phyloP scores from a whole-genome alignment of 2,113 vertebrate species.

The Myotis davidii region DNA sequence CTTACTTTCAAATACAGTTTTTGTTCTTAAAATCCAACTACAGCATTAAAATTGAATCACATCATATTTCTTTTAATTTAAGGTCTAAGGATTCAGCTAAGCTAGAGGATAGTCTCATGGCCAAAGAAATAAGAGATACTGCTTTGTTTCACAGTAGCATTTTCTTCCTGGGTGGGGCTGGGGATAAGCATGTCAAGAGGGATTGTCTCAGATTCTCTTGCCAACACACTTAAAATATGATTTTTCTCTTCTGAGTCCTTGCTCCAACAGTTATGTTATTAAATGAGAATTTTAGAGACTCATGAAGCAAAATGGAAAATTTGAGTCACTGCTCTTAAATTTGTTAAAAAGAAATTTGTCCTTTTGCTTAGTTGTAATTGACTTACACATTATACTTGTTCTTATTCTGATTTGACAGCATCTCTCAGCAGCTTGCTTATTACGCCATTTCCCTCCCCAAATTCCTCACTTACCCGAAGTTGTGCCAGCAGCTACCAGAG shows the following conservation, averaged over 20 bases:
- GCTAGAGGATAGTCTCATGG: neutral
- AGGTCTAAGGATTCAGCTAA: neutral
- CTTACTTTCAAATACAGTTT: conserved; percentile 26
- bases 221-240: neutral
- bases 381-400: conserved; percentile 13
- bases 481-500: conserved; percentile 98
- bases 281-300: conserved; percentile 30
- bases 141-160: neutral
- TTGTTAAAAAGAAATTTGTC: conserved; percentile 38
- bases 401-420: conserved; percentile 84
- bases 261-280: neutral
- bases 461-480: conserved; percentile 97
- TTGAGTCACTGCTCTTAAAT: neutral
- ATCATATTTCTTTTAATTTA: conserved; percentile 19
- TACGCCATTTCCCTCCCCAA: conserved; percentile 96
- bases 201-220: neutral
- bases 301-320: conserved; percentile 48
- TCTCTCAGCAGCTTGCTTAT: conserved; percentile 98
- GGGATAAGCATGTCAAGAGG: neutral
- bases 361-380: neutral
- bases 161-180: neutral
- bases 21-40: neutral
- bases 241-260: neutral
- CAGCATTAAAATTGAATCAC: neutral
- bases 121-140: neutral